Evolutionary conservation across 2,113 vertebrate species (phyloP).

Genomic region (Pseudopodoces humilis): DNA sequence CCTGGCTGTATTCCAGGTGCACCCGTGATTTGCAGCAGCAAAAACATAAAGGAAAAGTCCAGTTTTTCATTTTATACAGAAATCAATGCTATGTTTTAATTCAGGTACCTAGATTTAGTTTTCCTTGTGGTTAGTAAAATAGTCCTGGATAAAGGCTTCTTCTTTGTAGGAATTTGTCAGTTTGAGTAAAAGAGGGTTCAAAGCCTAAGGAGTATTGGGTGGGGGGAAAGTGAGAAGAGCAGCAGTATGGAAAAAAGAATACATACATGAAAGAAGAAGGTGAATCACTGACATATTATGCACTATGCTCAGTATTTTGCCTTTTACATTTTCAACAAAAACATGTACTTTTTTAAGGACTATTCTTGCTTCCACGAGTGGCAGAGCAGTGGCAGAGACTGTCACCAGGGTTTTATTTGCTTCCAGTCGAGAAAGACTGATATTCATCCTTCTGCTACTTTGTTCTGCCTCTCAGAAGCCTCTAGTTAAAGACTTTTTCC

Average conservation of each 20-base stretch:
- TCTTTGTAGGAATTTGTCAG: background rate
- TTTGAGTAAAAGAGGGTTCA: background rate
- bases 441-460: background rate
- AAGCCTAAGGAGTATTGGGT: background rate
- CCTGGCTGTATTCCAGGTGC: background rate
- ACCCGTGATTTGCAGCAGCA: background rate
- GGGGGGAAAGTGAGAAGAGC: background rate
- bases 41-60: background rate
- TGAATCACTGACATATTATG: background rate
- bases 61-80: background rate
- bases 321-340: background rate
- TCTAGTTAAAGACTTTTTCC: background rate
- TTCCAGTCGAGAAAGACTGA: background rate
- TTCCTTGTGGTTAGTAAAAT: background rate
- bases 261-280: background rate
- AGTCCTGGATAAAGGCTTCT: background rate
- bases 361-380: background rate
- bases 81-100: background rate
- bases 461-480: background rate
- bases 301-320: background rate
- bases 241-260: background rate
- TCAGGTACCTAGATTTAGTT: background rate
- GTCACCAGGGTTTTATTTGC: background rate
- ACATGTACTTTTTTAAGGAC: background rate
- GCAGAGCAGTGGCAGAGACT: background rate